phyloP scores from a whole-genome alignment of 2,888 invertebrate species.

The Megalurothrips usitatus region DNA sequence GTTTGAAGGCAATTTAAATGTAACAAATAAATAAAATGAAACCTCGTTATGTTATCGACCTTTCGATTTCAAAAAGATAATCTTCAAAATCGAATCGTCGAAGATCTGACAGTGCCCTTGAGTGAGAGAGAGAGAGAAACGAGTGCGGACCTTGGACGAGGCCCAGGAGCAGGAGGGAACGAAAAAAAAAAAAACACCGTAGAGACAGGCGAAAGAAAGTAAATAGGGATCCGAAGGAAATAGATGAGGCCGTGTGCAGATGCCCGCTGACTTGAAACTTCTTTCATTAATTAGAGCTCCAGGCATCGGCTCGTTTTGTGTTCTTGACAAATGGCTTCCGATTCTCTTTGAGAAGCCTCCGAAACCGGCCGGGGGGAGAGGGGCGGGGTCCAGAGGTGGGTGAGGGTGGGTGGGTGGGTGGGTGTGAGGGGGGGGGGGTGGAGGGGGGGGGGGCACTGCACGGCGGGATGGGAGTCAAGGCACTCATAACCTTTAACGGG shows the following conservation, averaged over 20 bases:
- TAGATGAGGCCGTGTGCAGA: background rate
- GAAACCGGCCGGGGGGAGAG: too few relatives aligned
- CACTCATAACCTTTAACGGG: constrained; percentile 24
- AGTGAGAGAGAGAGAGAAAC: too few relatives aligned
- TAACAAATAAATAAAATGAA: too few relatives aligned
- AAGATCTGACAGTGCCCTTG: too few relatives aligned
- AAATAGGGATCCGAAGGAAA: background rate
- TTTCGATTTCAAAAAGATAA: too few relatives aligned
- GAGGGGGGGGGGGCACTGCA: background rate
- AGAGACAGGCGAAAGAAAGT: constrained; percentile 12
- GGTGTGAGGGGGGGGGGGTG: background rate
- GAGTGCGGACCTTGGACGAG: too few relatives aligned
- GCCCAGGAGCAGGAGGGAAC: background rate
- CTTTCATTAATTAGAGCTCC: constrained; percentile 1
- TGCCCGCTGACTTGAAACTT: background rate
- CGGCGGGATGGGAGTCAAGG: background rate
- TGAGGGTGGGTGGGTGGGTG: background rate
- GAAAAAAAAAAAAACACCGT: background rate
- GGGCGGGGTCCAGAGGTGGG: background rate
- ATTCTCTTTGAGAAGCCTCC: constrained; percentile 11
- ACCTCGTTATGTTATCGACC: too few relatives aligned
- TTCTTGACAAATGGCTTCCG: constrained; percentile 11
- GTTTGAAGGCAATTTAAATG: too few relatives aligned
- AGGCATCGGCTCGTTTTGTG: constrained; percentile 6
- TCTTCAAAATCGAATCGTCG: too few relatives aligned